phyloP scores from a whole-genome alignment of 2,888 invertebrate species.

The Xylota segnis region DNA sequence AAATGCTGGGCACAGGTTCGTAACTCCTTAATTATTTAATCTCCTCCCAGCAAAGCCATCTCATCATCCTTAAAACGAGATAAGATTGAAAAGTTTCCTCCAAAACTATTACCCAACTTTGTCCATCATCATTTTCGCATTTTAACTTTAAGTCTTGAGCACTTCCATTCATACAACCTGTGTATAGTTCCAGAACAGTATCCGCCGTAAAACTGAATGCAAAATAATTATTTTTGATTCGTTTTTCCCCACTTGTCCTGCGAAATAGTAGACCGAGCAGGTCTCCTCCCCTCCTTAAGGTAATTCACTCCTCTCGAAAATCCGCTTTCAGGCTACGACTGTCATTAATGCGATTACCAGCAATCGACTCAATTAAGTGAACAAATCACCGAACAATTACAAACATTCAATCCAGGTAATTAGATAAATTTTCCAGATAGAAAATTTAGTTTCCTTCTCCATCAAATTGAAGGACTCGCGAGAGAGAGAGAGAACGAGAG shows the following conservation, averaged over 20 bases:
- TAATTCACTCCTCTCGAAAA: slow-evolving; percentile 45
- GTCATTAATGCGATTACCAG: slow-evolving; percentile 56
- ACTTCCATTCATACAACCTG: not conserved
- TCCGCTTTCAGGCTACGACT: slow-evolving; percentile 35
- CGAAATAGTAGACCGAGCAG: not conserved
- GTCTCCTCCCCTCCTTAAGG: not conserved
- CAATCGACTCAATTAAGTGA: slow-evolving; percentile 66
- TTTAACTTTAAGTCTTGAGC: slow-evolving; percentile 17
- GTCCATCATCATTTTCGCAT: slow-evolving; percentile 31
- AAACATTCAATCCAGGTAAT: slow-evolving; percentile 65
- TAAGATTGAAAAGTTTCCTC: slow-evolving; percentile 30
- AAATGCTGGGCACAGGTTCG: not conserved
- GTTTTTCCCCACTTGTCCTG: not conserved
- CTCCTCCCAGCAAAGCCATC: slow-evolving; percentile 5
- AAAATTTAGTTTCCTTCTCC: slow-evolving; percentile 20
- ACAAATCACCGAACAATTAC: slow-evolving; percentile 64
- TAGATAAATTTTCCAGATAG: slow-evolving; percentile 38
- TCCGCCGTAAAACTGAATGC: slow-evolving; percentile 13
- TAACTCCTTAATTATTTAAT: slow-evolving; percentile 16
- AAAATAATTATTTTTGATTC: slow-evolving; percentile 37
- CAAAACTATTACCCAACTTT: slow-evolving; percentile 32
- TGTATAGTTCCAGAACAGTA: not conserved
- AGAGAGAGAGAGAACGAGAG: no score
- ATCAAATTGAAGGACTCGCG: not conserved
- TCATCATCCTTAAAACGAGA: not conserved